phyloP scores from a whole-genome alignment of 2,888 invertebrate genomes.

The Fragum fragum region DNA sequence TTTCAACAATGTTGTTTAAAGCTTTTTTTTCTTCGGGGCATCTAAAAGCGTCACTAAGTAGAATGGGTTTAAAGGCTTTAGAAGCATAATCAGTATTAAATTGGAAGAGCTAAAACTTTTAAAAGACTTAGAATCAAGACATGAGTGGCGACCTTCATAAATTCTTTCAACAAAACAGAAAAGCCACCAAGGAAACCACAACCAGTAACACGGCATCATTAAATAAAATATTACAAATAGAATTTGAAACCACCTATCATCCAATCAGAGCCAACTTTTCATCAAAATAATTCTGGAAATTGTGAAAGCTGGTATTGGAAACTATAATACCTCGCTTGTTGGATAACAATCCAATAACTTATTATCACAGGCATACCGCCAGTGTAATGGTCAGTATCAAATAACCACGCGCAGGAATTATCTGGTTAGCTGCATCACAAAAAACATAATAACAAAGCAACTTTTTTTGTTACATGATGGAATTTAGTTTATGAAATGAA shows the following conservation, averaged over 20 bases:
- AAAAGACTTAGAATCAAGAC: too few relatives aligned
- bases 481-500: background rate
- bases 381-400: constrained; percentile 23
- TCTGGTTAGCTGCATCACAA: constrained; percentile 2
- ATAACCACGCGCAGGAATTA: background rate
- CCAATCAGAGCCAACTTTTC: constrained; percentile 11
- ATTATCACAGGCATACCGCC: constrained; percentile 10
- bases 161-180: too few relatives aligned
- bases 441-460: background rate
- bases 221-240: background rate
- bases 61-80: too few relatives aligned
- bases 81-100: too few relatives aligned
- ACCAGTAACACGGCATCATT: too few relatives aligned
- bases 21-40: too few relatives aligned
- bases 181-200: too few relatives aligned
- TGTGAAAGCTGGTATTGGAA: constrained; percentile 21
- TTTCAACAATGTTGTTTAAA: too few relatives aligned
- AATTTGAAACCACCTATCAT: background rate
- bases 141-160: too few relatives aligned
- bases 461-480: background rate
- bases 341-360: constrained; percentile 27
- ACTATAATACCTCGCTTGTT: constrained; percentile 17
- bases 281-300: background rate
- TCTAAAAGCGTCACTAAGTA: too few relatives aligned
- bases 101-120: too few relatives aligned